phyloP scores from a whole-genome alignment of 1,140 invertebrate genomes.

The Papilio machaon region DNA sequence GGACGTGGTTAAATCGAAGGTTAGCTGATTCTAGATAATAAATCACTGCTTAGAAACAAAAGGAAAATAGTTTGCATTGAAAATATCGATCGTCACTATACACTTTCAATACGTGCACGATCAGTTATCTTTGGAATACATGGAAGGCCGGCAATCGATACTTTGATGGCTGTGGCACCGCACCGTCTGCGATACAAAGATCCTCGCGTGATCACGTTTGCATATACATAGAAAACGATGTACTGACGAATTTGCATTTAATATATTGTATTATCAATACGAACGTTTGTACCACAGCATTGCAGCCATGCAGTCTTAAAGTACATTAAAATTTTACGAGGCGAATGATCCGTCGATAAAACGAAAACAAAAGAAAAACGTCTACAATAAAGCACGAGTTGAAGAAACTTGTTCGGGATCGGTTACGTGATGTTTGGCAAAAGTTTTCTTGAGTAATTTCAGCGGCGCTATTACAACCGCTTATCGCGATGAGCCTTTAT shows the following conservation, averaged over 20 bases:
- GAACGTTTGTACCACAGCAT: background rate
- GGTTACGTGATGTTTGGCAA: slow-evolving; percentile 24
- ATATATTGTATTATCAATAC: background rate
- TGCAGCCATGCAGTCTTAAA: slow-evolving; percentile 27
- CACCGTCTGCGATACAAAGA: slow-evolving; percentile 15
- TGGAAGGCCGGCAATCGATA: slow-evolving; percentile 32
- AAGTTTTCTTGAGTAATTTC: slow-evolving; percentile 19
- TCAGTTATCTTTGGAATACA: slow-evolving; percentile 33
- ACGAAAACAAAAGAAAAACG: slow-evolving; percentile 20
- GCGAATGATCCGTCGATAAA: slow-evolving; percentile 12
- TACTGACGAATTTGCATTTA: slow-evolving; percentile 27
- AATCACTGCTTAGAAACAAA: slow-evolving; percentile 32
- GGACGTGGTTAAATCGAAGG: slow-evolving; percentile 14
- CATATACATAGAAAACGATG: slow-evolving; percentile 16
- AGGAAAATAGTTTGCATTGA: slow-evolving; percentile 30
- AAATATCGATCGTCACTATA: slow-evolving; percentile 29
- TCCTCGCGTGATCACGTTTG: slow-evolving; percentile 26
- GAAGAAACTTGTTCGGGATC: slow-evolving; percentile 19
- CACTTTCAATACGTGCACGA: slow-evolving; percentile 18
- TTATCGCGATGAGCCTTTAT: slow-evolving; percentile 11
- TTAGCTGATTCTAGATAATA: slow-evolving; percentile 1
- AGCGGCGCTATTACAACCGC: background rate
- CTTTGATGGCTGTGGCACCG: slow-evolving; percentile 8
- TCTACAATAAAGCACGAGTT: slow-evolving; percentile 11
- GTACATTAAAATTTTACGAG: slow-evolving; percentile 11